Evolutionary conservation across 1,140 invertebrate genomes (phyloP).

Genomic region (Physella acuta): DNA sequence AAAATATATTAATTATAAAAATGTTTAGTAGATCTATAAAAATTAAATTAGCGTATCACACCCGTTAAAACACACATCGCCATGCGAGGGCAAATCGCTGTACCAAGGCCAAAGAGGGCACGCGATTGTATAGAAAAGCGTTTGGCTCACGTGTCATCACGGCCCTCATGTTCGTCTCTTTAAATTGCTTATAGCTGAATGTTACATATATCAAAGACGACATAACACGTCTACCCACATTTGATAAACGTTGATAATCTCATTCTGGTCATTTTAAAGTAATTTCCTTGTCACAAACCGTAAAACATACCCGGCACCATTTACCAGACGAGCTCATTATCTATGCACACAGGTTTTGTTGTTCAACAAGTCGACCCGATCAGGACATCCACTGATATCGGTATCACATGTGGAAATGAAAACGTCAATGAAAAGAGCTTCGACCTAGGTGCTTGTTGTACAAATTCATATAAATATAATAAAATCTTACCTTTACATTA

Average conservation of each 20-base stretch:
- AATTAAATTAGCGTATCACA: too few relatives aligned
- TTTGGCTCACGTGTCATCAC: constrained; percentile 11
- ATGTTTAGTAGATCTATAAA: too few relatives aligned
- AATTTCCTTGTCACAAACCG: too few relatives aligned
- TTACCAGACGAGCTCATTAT: constrained; percentile 26
- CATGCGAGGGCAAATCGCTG: background rate
- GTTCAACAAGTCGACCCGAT: constrained; percentile 24
- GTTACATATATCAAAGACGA: too few relatives aligned
- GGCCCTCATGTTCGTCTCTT: constrained; percentile 1
- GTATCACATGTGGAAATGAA: constrained; percentile 27
- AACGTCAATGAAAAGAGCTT: constrained; percentile 29
- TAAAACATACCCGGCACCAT: constrained; percentile 3
- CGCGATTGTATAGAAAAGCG: constrained; percentile 7
- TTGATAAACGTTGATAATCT: too few relatives aligned
- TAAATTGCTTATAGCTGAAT: too few relatives aligned
- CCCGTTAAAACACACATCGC: background rate
- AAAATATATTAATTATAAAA: too few relatives aligned
- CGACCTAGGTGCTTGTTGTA: background rate
- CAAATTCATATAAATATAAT: constrained; percentile 14
- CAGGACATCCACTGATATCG: constrained; percentile 1
- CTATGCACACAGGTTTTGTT: constrained; percentile 28
- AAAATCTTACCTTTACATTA: constrained; percentile 25
- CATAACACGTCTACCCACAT: too few relatives aligned
- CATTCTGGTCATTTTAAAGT: too few relatives aligned
- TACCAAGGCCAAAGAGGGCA: constrained; percentile 24